phyloP scores from a whole-genome alignment of 2,113 vertebrate species.

The Siniperca knerii region DNA sequence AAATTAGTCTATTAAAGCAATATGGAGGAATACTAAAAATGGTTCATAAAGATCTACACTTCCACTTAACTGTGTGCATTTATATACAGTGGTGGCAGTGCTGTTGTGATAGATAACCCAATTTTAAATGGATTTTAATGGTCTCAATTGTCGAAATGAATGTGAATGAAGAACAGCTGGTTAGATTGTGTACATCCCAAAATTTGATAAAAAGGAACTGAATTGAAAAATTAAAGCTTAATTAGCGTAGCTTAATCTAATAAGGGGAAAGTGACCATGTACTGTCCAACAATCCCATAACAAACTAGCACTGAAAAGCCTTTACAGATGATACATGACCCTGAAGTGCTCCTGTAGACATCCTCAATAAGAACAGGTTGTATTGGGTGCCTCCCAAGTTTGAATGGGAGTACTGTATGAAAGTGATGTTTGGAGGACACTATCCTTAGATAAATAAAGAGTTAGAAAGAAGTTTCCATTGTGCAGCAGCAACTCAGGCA shows the following conservation, averaged over 20 bases:
- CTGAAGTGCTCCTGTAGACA: not conserved
- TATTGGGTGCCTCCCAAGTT: not conserved
- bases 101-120: not conserved
- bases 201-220: not conserved
- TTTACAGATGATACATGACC: not conserved
- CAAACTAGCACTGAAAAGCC: not conserved
- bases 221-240: not conserved
- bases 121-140: not conserved
- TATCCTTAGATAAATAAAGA: not conserved
- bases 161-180: not conserved
- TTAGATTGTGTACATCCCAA: not conserved
- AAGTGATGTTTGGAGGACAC: not conserved
- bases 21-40: not conserved
- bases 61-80: not conserved
- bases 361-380: not conserved
- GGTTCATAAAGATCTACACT: not conserved
- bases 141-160: too few relatives aligned
- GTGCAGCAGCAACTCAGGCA: not conserved
- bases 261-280: not conserved
- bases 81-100: not conserved
- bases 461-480: slow-evolving; percentile 14
- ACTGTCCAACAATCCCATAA: not conserved
- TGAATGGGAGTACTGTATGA: not conserved
- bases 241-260: not conserved
- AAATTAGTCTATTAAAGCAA: not conserved